Percentiles rank a stretch among this genome's conserved stretches.
These are phyloP conservation scores for Agrotis segetum DNA, from an alignment of 2,888 invertebrate genomes.

Conservation along the genomic window DNA sequence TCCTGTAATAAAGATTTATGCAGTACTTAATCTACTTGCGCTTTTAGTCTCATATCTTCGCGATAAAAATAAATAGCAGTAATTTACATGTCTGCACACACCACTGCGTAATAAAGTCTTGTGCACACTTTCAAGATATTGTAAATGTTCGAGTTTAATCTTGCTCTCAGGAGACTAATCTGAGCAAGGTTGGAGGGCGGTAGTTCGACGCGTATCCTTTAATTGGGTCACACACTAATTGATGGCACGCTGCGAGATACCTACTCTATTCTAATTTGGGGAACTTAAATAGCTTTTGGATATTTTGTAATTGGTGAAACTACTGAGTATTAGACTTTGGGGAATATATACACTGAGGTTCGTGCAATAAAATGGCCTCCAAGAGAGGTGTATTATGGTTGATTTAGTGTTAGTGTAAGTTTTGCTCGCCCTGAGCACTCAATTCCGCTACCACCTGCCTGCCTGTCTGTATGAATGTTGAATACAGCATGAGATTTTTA, in stretches of 20 bases:
- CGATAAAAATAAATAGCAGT: conserved; percentile 53
- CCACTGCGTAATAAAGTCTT: conserved; percentile 59
- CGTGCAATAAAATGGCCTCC: not conserved
- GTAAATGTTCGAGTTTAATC: conserved; percentile 68
- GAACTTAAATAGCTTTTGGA: conserved; percentile 51
- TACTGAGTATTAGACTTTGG: conserved; percentile 22
- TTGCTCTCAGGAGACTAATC: conserved; percentile 80
- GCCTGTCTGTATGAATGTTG: not conserved
- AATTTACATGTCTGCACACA: conserved; percentile 40
- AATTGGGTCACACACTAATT: conserved; percentile 89
- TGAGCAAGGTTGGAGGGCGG: conserved; percentile 80
- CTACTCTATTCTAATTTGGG: conserved; percentile 71
- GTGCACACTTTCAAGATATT: conserved; percentile 70
- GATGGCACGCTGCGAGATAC: conserved; percentile 80
- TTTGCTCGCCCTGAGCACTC: not conserved
- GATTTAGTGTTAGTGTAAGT: not conserved
- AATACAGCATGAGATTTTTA: too few relatives aligned
- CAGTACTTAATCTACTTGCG: conserved; percentile 23
- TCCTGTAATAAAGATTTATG: conserved; percentile 25
- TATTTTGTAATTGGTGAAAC: conserved; percentile 48
- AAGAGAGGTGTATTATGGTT: not conserved
- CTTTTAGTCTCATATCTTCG: conserved; percentile 22
- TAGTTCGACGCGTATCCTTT: conserved; percentile 81
- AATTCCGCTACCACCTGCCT: not conserved
- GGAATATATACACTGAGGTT: not conserved